Percentiles rank a stretch among this genome's conserved stretches.
Conservation (phyloP, 2,113 vertebrate genomes). For the Abramis brama region DNA sequence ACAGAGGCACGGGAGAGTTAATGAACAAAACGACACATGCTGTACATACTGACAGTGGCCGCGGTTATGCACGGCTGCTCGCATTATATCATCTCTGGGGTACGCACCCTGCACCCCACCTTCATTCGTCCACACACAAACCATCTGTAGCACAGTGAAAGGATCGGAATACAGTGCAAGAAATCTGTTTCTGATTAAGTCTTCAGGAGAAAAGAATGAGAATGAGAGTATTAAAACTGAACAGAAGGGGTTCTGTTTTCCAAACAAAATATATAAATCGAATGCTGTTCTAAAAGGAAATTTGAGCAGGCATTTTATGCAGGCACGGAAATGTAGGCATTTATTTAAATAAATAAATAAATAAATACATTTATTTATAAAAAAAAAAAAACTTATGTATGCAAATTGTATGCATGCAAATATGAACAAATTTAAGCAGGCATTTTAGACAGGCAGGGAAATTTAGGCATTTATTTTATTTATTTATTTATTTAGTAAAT, state of each 20-base stretch:
- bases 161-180: background rate
- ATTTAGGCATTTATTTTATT: too few relatives aligned
- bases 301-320: background rate
- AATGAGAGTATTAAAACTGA: background rate
- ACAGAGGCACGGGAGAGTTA: constrained; percentile 29
- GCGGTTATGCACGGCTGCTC: constrained; percentile 9
- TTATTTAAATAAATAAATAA: background rate
- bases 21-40: constrained; percentile 15
- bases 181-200: constrained; percentile 41
- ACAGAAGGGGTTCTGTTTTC: background rate
- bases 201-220: background rate
- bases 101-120: background rate
- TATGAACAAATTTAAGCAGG: background rate
- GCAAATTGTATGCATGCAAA: too few relatives aligned
- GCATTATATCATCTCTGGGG: constrained; percentile 33
- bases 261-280: background rate
- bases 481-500: too few relatives aligned
- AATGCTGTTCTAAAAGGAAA: background rate
- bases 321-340: background rate
- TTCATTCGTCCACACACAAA: constrained; percentile 11
- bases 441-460: background rate
- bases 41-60: constrained; percentile 11
- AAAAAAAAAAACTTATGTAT: too few relatives aligned
- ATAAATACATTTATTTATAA: background rate
- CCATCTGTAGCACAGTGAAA: constrained; percentile 15